Percentiles rank a stretch among this genome's conserved stretches.
Evolutionary conservation across 2,888 invertebrate species (phyloP).

Genomic region (Chaitophorus viminalis): DNA sequence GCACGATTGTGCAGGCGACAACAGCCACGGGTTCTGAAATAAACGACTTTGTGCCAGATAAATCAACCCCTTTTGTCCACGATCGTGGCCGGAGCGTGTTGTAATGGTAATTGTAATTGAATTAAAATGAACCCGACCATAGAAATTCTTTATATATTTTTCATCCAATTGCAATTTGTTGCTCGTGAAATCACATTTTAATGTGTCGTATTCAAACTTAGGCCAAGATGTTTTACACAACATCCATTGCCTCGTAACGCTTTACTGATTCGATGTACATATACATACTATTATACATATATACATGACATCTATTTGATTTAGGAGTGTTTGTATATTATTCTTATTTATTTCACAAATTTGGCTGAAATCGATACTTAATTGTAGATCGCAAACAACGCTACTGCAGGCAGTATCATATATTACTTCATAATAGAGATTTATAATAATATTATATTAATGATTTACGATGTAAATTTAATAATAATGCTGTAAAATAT

Average conservation of each 20-base stretch:
- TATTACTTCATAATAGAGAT: no score
- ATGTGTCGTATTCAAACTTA: not conserved
- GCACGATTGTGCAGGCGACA: slow-evolving; percentile 34
- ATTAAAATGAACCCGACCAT: slow-evolving; percentile 39
- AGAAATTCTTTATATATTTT: slow-evolving; percentile 40
- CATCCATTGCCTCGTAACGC: not conserved
- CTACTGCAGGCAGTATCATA: no score
- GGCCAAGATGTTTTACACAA: not conserved
- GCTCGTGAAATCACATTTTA: slow-evolving; percentile 18
- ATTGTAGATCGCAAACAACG: not conserved
- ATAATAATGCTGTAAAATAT: no score
- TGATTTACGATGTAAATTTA: no score
- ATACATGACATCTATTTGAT: not conserved
- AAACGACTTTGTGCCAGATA: slow-evolving; percentile 48
- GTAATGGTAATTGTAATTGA: slow-evolving; percentile 49
- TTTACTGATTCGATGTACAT: not conserved
- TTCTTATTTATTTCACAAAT: not conserved
- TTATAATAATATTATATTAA: no score
- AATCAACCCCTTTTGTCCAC: slow-evolving; percentile 47
- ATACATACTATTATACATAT: no score
- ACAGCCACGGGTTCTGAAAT: slow-evolving; percentile 26
- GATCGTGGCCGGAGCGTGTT: not conserved
- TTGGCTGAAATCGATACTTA: not conserved
- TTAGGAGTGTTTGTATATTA: not conserved
- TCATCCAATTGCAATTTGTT: slow-evolving; percentile 25